Evolutionary conservation across 2,888 invertebrate species (phyloP), one percentile per base, ranked within the genome.

Genomic region (Agrotis puta): DNA sequence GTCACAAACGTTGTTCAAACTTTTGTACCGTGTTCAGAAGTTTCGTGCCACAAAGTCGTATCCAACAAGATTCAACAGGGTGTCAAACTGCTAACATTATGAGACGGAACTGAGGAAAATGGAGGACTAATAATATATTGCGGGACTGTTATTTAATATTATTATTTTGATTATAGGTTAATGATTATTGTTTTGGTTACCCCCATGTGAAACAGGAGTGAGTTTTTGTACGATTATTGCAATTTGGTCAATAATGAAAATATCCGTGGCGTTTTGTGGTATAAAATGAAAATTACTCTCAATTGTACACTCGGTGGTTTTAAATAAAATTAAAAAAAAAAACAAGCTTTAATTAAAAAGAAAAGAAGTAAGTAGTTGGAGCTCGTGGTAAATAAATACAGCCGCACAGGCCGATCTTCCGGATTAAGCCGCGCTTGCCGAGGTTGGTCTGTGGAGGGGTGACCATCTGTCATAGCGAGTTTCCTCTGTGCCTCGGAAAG

Each of bases 51-150:
- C 61, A 13, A 77, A 77, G 71, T 57, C 56, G 64, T 76, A 70
- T 43, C 39, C 47, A 77, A 57, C 54, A 57, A 56, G 39, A 76
- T 33, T 77, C 72, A 76, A 77, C 78, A 76, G 78, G 71, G 62
- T 78, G 76, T 65, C 79, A 78, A 72, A 76, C 51, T 64, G 20
- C 20, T 62, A 74, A 76, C 53, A 53, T 63, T 69, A 54, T 64
- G 69, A 62, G 57, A 39, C 72, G 78, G 78, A 77, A 71, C 54
- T 59, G 2, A 64, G 27, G 50, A 56, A 64, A 75, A 76, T 65
- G 22, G 61, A 18, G 20, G 51, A 18, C 20, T 77, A 75, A 64
- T 64, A 54, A 51, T 64, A 56, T 7, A 18, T 57, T 53, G 11
- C 18, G 51, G 33, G 27, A 6, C 22, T 24, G 22, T 57, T 61